Base-by-base conservation (phyloP, 2,113 vertebrate species). In the Pycnonotus jocosus region DNA sequence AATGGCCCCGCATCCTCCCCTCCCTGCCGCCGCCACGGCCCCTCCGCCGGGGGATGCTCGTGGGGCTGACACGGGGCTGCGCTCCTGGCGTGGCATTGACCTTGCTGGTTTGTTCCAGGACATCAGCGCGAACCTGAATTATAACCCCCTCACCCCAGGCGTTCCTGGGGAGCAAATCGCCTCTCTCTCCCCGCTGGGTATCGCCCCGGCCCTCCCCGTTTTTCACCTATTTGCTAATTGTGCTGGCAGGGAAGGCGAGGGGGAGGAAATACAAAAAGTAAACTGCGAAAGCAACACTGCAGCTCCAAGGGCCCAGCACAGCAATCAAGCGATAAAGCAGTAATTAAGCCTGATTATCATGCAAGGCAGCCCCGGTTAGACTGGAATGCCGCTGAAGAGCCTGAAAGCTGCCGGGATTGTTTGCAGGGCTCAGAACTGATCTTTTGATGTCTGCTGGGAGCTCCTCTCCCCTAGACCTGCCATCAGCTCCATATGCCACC, bases 261-360 rank as follows among this genome's bases (percentile, higher is more conserved):
- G 74, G 74, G 79, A 92, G 74, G 91, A 86, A 92, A 96, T 90
- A 97, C 94, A 95, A 96, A 96, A 97, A 98, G 83, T 95, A 92
- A 97, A 92, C 96, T 95, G 94, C 74, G 93, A 93, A 95, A 94
- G 95, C 96, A 86, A 91, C 91, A 83, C 90, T 64, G 88, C 93
- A 72, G 92, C 95, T 97, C 95, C 95, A 73, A 95, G 97, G 91
- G 96, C 97, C 97, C 97, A 95, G 97, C 96, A 96, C 95, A 64
- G 95, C 97, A 97, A 98, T 96, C 97, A 86, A 95, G 96, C 91
- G 97, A 97, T 98, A 97, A 97, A 98, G 97, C 74, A 42, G 94
- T 97, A 97, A 98, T 98, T 98, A 98, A 98, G 96, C 93, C 97
- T 98, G 97, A 98, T 98, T 98, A 97, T 97, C 97, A 98, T 97